Percentiles rank a stretch among this genome's conserved stretches.
These are phyloP conservation scores for Berghia stephanieae DNA, from an alignment of 1,140 invertebrate genomes.

Conservation along the genomic window DNA sequence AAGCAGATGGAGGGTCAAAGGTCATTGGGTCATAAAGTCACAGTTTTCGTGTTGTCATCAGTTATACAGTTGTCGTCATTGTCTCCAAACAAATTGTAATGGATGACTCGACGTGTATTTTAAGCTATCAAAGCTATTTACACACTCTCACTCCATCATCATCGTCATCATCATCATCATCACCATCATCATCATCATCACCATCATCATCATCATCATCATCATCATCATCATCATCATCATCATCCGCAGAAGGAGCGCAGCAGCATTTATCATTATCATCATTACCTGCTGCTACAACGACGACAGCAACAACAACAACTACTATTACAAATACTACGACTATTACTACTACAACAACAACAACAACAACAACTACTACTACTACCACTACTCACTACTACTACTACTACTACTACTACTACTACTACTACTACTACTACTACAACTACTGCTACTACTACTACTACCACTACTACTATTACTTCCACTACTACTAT, in stretches of 20 bases:
- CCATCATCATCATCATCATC: background rate
- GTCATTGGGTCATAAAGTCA: too few species aligned
- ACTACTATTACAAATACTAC: too few species aligned
- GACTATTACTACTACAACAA: too few species aligned
- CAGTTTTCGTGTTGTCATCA: too few species aligned
- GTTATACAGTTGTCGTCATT: too few species aligned
- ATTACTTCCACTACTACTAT: background rate
- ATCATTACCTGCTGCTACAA: background rate
- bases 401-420: constrained; percentile 7
- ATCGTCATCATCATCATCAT: background rate
- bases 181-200: background rate
- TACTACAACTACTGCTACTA: constrained; percentile 3
- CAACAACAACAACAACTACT: background rate
- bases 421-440: constrained; percentile 7
- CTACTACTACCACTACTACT: background rate
- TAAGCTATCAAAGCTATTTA: too few species aligned
- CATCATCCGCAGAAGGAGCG: too few species aligned
- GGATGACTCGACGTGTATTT: too few species aligned
- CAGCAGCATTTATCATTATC: background rate
- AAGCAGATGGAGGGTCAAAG: too few species aligned
- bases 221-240: background rate
- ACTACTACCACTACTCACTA: too few species aligned
- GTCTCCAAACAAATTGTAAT: too few species aligned
- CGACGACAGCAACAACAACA: background rate
- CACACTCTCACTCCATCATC: background rate